Evolutionary conservation across 2,797 vertebrate species (phyloP).

Genomic region (Eulemur albifrons): DNA sequence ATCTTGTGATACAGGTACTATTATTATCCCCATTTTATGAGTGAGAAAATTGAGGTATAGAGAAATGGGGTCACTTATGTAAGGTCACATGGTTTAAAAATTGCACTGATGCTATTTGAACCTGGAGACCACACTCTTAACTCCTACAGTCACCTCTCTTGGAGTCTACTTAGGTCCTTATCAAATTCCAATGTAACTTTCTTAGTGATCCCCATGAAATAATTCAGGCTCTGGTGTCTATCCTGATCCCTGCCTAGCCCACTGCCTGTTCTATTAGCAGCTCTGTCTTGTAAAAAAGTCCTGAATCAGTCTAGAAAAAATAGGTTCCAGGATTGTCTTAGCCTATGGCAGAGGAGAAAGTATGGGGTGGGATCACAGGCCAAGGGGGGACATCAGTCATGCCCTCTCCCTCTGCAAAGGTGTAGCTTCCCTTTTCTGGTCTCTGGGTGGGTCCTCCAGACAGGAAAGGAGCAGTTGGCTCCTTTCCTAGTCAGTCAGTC

Average conservation of each 20-base stretch:
- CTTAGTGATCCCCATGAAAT: not conserved
- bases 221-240: not conserved
- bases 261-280: not conserved
- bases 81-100: not conserved
- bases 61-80: not conserved
- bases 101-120: not conserved
- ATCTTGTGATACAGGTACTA: not conserved
- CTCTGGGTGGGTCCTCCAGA: conserved; percentile 43
- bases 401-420: not conserved
- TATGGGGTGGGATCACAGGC: not conserved
- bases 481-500: not conserved
- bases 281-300: not conserved
- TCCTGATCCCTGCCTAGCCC: not conserved
- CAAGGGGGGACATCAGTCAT: not conserved
- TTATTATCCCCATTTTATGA: not conserved
- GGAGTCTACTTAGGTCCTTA: not conserved
- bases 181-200: not conserved
- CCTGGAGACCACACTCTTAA: not conserved
- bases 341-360: not conserved
- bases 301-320: not conserved
- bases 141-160: not conserved
- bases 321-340: not conserved
- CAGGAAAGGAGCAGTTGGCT: conserved; percentile 41
- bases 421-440: not conserved
- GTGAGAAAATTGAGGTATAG: not conserved